phyloP scores from a whole-genome alignment of 2,113 vertebrate genomes.

The Ancistrus triradiatus region DNA sequence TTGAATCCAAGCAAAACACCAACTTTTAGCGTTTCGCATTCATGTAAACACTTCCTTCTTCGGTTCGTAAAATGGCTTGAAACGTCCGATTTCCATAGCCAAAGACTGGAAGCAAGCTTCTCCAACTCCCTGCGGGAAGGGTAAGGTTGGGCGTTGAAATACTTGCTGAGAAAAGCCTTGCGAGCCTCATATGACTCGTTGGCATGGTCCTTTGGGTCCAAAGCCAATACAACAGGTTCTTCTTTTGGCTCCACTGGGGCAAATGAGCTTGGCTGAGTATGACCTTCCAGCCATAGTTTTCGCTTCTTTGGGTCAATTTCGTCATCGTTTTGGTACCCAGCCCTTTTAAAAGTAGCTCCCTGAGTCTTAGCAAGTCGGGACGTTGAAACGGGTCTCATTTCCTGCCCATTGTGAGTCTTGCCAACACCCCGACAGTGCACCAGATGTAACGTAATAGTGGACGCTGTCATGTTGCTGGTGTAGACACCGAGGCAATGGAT shows the following conservation, averaged over 20 bases:
- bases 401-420: conserved; percentile 92
- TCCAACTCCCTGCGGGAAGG: conserved; percentile 87
- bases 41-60: conserved; percentile 83
- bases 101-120: conserved; percentile 87
- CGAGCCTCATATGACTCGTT: conserved; percentile 90
- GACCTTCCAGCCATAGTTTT: conserved; percentile 67
- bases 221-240: conserved; percentile 83
- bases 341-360: conserved; percentile 75
- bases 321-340: conserved; percentile 73
- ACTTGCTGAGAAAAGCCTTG: conserved; percentile 90
- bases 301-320: conserved; percentile 80
- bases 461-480: conserved; percentile 98
- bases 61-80: conserved; percentile 89
- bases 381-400: conserved; percentile 74
- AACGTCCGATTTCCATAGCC: conserved; percentile 96
- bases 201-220: conserved; percentile 92
- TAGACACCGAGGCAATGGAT: conserved; percentile 98
- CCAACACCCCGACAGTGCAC: conserved; percentile 96
- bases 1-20: conserved; percentile 89
- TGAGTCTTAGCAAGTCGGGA: conserved; percentile 76
- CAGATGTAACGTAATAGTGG: conserved; percentile 92
- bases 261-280: conserved; percentile 54
- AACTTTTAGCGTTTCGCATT: conserved; percentile 80
- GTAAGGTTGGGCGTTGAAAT: conserved; percentile 89
- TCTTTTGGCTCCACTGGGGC: conserved; percentile 82